Evolutionary conservation across 1,140 invertebrate genomes (phyloP), one percentile per base, ranked within the genome.

Genomic region (Oncopeltus fasciatus): DNA sequence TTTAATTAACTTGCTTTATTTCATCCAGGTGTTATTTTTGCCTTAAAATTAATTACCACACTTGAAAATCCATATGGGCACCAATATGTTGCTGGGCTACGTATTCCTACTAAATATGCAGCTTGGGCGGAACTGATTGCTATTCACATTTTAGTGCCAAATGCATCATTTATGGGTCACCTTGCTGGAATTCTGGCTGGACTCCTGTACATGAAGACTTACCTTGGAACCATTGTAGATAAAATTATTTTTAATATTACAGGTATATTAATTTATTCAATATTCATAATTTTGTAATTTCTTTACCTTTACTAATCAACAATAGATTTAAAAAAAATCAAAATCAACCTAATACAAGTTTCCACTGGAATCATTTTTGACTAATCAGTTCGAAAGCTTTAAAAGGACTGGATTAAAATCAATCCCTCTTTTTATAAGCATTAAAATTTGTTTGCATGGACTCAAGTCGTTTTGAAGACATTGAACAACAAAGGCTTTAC

Each of bases 141-240:
- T 2, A 86, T 87, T 63, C 81, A 85, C 67, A 31, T 87, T 0
- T 66, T 85, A 11, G 79, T 82, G 1, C 82, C 82, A 33, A 77
- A 80, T 66, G 73, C 79, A 9, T 83, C 78, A 1, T 81, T 82
- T 67, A 68, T 77, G 58, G 84, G 84, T 56, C 84, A 87, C 70
- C 71, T 87, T 20, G 80, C 83, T 57, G 85, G 85, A n/a, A 84
- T 86, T 66, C 67, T 87, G 3, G 78, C 83, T 44, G 85, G 85
- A 26, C 71, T 83, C 60, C 65, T 80, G 1, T 87, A 85, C 68
- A 78, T 77, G 49, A 78, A 80, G 65, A 83, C 83, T 44, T 79
- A 76, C 43, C 59, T 86, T 3, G 81, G 81, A 43, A 69, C 69
- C 51, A 51, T 81, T 0, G 73, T 84, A 66, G 78, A 82, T 64